Evolutionary conservation across 2,797 vertebrate species (phyloP).

Genomic region (Eulemur mongoz): DNA sequence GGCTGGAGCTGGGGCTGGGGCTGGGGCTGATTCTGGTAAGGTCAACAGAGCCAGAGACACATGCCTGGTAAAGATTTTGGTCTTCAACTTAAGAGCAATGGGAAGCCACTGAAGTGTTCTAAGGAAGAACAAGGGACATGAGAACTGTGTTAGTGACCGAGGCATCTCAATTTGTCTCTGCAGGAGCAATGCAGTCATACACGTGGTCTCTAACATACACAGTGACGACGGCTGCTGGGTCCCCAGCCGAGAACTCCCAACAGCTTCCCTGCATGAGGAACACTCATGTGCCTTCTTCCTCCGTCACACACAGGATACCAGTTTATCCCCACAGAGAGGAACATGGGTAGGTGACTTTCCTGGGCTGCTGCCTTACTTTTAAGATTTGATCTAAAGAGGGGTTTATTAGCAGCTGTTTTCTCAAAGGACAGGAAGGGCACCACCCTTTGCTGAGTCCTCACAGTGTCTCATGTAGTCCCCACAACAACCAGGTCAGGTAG

Average conservation of each 20-base stretch:
- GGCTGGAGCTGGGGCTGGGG: too few species aligned
- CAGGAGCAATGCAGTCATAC: constrained; percentile 99
- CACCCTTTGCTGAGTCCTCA: not conserved
- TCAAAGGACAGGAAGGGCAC: not conserved
- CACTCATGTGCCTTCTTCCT: constrained; percentile 89
- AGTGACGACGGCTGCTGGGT: constrained; percentile 96
- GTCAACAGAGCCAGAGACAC: not conserved
- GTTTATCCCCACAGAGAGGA: constrained; percentile 98
- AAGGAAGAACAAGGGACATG: not conserved
- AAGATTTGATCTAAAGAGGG: not conserved
- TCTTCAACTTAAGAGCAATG: not conserved
- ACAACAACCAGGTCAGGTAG: not conserved
- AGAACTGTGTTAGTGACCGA: not conserved
- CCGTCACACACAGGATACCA: constrained; percentile 94
- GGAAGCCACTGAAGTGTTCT: not conserved
- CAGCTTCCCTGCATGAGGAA: constrained; percentile 97
- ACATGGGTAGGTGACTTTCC: constrained; percentile 89
- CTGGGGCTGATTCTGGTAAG: not conserved
- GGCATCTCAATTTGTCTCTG: constrained; percentile 69
- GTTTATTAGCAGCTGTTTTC: not conserved
- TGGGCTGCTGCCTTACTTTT: not conserved
- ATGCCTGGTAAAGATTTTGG: not conserved
- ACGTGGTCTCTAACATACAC: constrained; percentile 99
- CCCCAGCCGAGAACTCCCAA: constrained; percentile 92
- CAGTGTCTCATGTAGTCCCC: too few species aligned